These are phyloP conservation scores for Andricus grossulariae DNA, from an alignment of 1,140 invertebrate species.

Conservation along the genomic window DNA sequence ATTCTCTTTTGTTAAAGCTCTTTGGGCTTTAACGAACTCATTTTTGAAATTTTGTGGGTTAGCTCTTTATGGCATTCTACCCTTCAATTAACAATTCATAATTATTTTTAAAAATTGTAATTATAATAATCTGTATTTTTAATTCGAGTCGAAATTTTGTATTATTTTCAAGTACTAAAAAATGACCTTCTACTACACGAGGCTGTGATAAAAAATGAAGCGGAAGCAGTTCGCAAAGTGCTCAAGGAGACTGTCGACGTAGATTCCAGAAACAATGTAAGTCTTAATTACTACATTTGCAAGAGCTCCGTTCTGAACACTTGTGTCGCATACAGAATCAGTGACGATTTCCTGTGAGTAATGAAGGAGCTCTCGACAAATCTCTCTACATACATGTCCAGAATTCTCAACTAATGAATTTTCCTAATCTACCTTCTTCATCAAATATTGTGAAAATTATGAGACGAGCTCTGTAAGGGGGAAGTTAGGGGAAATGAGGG, in stretches of 20 bases:
- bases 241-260: slow-evolving; percentile 81
- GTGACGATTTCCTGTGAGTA: background rate
- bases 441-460: background rate
- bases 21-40: no score
- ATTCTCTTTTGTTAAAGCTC: no score
- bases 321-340: background rate
- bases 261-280: slow-evolving; percentile 84
- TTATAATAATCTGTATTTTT: no score
- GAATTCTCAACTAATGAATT: background rate
- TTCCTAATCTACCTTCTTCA: background rate
- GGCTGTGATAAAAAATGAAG: slow-evolving; percentile 85
- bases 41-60: no score
- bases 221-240: slow-evolving; percentile 79
- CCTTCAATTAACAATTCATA: no score
- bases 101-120: no score
- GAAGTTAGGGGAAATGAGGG: no score
- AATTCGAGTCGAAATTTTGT: background rate
- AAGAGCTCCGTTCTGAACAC: background rate
- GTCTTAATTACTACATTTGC: slow-evolving; percentile 51
- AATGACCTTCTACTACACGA: slow-evolving; percentile 84
- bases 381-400: background rate
- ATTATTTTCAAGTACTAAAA: slow-evolving; percentile 61
- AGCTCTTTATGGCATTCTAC: no score
- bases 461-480: no score
- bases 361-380: background rate